Evolutionary conservation across 1,140 invertebrate genomes (phyloP).

Genomic region (Pentalonia nigronervosa): DNA sequence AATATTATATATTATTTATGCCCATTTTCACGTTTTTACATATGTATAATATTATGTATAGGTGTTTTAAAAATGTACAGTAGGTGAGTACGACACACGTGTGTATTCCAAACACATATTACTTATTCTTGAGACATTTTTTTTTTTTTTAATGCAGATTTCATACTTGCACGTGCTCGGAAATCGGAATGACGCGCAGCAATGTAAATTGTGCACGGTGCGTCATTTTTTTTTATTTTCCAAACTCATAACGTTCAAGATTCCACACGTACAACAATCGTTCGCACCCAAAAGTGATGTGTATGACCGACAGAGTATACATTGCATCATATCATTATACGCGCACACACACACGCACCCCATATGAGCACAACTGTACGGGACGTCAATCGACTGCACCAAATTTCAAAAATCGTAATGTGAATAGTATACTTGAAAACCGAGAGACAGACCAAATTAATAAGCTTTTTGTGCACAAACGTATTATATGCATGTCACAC

Average conservation of each 20-base stretch:
- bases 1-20: not conserved
- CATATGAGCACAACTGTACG: too few species aligned
- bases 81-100: not conserved
- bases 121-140: constrained; percentile 33
- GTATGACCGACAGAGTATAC: not conserved
- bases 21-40: not conserved
- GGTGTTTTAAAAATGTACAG: not conserved
- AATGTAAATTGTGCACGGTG: not conserved
- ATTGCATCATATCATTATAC: not conserved
- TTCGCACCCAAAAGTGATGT: not conserved
- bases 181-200: not conserved
- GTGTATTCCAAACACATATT: constrained; percentile 26
- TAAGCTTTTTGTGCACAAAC: not conserved
- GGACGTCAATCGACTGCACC: not conserved
- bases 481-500: not conserved
- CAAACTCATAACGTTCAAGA: not conserved
- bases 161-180: constrained; percentile 1
- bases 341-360: not conserved
- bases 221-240: constrained; percentile 11
- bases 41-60: not conserved
- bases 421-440: not conserved
- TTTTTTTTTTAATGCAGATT: constrained; percentile 40
- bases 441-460: not conserved
- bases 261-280: not conserved
- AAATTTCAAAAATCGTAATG: not conserved